These are phyloP conservation scores for Cryptoblepharus egeriae DNA, from an alignment of 2,797 vertebrate species.

Conservation along the genomic window DNA sequence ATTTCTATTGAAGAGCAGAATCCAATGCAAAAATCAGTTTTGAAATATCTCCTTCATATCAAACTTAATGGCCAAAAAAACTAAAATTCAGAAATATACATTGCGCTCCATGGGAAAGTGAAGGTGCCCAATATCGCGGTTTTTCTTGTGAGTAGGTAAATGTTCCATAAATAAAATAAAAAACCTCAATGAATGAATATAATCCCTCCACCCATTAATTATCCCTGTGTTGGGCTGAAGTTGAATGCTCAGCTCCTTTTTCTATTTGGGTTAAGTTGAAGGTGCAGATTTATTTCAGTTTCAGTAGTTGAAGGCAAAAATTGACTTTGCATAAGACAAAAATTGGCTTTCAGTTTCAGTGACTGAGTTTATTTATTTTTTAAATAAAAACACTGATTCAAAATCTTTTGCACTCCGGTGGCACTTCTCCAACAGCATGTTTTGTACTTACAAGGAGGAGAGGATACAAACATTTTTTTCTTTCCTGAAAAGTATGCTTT, in stretches of 20 bases:
- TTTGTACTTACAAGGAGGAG: neutral
- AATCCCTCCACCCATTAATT: neutral
- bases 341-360: conserved; percentile 15
- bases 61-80: too few relatives aligned
- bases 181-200: too few relatives aligned
- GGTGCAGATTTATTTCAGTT: neutral
- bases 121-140: too few relatives aligned
- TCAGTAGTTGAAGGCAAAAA: neutral
- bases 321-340: neutral
- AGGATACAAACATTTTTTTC: conserved; percentile 17
- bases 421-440: neutral
- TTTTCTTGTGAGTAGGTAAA: too few relatives aligned
- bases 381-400: neutral
- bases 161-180: too few relatives aligned
- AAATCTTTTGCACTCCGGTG: conserved; percentile 4
- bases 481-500: conserved; percentile 14
- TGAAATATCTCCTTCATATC: too few relatives aligned
- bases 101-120: too few relatives aligned
- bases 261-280: neutral
- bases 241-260: neutral
- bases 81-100: too few relatives aligned
- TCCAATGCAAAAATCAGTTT: too few relatives aligned
- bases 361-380: neutral
- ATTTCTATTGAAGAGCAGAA: too few relatives aligned
- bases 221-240: neutral